Evolutionary conservation across 2,113 vertebrate species (phyloP), one percentile per base, ranked within the genome.

Genomic region (Triplophysa rosa): DNA sequence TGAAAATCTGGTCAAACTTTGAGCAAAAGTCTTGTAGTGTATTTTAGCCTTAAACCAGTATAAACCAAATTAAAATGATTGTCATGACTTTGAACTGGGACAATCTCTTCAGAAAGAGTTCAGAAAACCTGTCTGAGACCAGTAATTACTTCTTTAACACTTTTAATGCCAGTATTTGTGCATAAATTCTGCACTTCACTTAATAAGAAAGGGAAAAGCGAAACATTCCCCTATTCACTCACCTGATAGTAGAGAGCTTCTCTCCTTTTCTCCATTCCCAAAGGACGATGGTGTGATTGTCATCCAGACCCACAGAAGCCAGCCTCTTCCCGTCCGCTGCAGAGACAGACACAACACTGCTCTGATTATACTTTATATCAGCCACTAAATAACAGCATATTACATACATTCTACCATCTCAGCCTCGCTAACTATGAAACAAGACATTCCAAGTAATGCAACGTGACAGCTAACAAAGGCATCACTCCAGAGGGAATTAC

Each of bases 231-330:
- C 26, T n/a, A 26, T 75, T 45, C n/a, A 72, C 91, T 81, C 77
- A 98, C 98, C 95, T 95, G 87, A 96, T 93, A 82, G 94, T 85
- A 63, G 97, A 97, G 63, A 99, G 94, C 78, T 96, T 98, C 88
- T 99, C 97, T 84, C 98, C 98, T 84, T 97, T 98, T 83, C 94
- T 98, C 98, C 97, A 99, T 58, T 99, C 98, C 98, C 98, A 99
- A 33, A 99, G 91, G 71, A 98, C 93, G 86, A 99, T 78, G 68
- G 95, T 95, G 86, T 99, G 97, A 91, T 92, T 95, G 79, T 99
- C 96, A 84, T 99, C 97, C 86, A 98, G 95, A 67, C 97, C 98
- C 84, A 96, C 96, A 3, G 97, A 97, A 72, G 94, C 95, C 88
- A 99, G 88, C 2, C 97, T 94, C 86, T 98, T 99, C 67, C 97